Percentiles rank a stretch among this genome's conserved stretches.
These are phyloP conservation scores for Hydropotes inermis DNA, from an alignment of 2,113 vertebrate species.

Conservation along the genomic window DNA sequence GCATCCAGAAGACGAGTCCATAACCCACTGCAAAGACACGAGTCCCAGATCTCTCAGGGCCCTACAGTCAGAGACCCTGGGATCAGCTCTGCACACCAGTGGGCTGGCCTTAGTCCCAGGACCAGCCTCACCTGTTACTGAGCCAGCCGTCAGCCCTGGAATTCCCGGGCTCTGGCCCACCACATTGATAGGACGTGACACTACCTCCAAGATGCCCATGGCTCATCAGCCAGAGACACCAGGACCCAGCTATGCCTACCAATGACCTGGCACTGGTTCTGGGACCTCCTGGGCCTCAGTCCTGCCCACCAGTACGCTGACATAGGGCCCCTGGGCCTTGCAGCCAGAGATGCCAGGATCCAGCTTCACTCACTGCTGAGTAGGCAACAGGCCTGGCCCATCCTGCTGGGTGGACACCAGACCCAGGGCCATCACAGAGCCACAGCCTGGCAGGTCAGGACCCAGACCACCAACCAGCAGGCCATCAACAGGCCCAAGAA, in stretches of 20 bases:
- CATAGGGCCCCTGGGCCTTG: neutral
- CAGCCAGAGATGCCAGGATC: neutral
- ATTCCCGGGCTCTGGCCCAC: neutral
- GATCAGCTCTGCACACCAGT: neutral
- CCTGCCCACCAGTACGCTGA: neutral
- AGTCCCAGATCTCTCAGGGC: neutral
- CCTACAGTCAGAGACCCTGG: neutral
- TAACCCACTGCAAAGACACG: neutral
- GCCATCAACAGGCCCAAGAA: neutral
- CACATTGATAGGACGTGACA: fast-evolving
- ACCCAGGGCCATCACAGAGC: neutral
- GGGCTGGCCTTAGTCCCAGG: neutral
- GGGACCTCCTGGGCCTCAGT: neutral
- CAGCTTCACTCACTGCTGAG: neutral
- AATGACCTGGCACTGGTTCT: neutral
- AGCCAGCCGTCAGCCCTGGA: neutral
- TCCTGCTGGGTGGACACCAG: neutral
- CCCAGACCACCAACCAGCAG: neutral
- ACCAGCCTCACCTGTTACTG: neutral
- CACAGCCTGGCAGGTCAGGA: neutral
- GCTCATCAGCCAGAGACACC: neutral
- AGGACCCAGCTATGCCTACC: neutral
- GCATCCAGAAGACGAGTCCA: neutral
- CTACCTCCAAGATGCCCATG: neutral
- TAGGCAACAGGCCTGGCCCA: neutral